Percentiles rank a stretch among this genome's conserved stretches.
These are phyloP conservation scores for Egretta garzetta DNA, from an alignment of 2,113 vertebrate genomes.

Conservation along the genomic window DNA sequence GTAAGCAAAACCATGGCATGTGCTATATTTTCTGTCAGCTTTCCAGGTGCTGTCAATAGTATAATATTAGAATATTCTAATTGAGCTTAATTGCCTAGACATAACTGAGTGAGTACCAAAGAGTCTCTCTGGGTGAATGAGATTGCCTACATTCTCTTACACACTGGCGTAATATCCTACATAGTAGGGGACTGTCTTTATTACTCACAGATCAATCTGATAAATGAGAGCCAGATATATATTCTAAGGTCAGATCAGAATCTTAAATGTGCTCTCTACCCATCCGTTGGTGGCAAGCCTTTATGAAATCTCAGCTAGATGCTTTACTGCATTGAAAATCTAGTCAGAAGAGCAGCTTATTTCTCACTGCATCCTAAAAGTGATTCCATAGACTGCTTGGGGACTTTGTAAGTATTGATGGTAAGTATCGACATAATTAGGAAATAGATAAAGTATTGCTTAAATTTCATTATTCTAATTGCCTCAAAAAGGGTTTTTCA, in stretches of 20 bases:
- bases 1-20: conserved; percentile 49
- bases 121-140: neutral
- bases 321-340: conserved; percentile 2
- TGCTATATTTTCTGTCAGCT: neutral
- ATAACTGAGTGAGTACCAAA: neutral
- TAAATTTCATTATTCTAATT: conserved; percentile 27
- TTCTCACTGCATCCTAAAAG: neutral
- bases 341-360: neutral
- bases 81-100: neutral
- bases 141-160: neutral
- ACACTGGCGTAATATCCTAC: neutral
- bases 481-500: neutral
- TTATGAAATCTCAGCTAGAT: conserved; percentile 2
- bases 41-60: conserved; percentile 42
- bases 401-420: neutral
- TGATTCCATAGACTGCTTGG: neutral
- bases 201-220: neutral
- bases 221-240: neutral
- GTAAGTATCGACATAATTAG: neutral
- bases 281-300: neutral
- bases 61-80: neutral
- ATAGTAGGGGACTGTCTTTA: neutral
- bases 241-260: neutral
- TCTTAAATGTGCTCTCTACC: neutral
- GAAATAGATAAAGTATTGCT: conserved; percentile 13